Conservation (phyloP, 2,888 invertebrate species). For the Rutpela maculata region DNA sequence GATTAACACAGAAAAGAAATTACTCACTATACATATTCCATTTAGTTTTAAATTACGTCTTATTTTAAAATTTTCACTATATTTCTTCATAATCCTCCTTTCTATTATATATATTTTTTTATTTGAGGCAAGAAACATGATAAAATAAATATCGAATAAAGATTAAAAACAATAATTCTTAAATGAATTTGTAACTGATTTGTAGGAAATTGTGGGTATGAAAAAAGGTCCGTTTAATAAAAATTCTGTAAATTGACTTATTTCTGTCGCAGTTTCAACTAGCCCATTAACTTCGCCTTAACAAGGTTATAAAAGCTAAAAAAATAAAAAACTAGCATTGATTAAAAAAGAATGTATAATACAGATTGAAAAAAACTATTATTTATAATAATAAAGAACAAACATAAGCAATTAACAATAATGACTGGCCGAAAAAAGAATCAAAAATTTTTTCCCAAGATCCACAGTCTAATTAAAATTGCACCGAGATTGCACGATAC, state of each 20-base stretch:
- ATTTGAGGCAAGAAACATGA: not conserved
- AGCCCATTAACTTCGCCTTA: conserved; percentile 63
- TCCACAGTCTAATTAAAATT: conserved; percentile 48
- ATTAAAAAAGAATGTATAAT: conserved; percentile 49
- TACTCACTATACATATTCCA: not conserved
- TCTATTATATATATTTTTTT: not conserved
- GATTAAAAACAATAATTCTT: not conserved
- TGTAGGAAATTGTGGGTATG: conserved; percentile 30
- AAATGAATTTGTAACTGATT: not conserved
- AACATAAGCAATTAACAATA: conserved; percentile 50
- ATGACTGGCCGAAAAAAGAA: conserved; percentile 54
- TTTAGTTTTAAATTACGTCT: not conserved
- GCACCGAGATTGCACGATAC: conserved; percentile 48
- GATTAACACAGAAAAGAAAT: not conserved
- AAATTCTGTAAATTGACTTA: conserved; percentile 66
- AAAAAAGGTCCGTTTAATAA: conserved; percentile 39
- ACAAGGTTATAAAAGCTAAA: conserved; percentile 37
- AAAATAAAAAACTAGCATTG: conserved; percentile 43
- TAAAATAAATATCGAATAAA: not conserved
- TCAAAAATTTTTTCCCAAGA: conserved; percentile 27
- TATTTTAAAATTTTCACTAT: not conserved
- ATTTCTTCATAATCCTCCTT: not conserved
- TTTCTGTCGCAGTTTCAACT: conserved; percentile 58
- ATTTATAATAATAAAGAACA: conserved; percentile 49
- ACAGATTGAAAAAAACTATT: conserved; percentile 41